Evolutionary conservation across 2,797 vertebrate species (phyloP), one percentile per base, ranked within the genome.

Genomic region (Chiroxiphia lanceolata): DNA sequence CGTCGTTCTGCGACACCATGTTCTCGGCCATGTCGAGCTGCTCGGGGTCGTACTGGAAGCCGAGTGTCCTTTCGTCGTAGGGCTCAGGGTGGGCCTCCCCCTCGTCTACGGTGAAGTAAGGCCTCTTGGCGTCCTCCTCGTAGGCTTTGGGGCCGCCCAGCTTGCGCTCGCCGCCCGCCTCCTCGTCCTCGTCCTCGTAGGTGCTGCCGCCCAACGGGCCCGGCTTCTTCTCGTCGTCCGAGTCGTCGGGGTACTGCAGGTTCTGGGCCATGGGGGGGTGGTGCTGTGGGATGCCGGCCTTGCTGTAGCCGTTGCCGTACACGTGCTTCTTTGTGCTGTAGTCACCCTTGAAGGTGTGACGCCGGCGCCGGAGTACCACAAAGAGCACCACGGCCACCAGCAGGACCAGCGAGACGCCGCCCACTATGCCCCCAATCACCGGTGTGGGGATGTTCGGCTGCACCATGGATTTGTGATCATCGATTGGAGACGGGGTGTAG

Each of bases 251-350:
- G 96, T 99, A 99, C 97, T 99, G 99, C 45, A 99, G 98, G 98
- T 98, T 99, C 97, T 99, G 99, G n/a, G 99, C 98, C 96, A 99
- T 98, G 54, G 98, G 98, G 0, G 99, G 99, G 90, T 98, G 98
- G 93, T 99, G 99, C 23, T 99, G 98, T 0, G 99, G 98, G 90
- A 99, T 95, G 56, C 99, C 99, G 0, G 99, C 99, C 90, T 99
- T 99, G 98, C 99, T 99, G 98, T 99, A 99, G 85, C 99, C 99
- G 4, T 99, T 99, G 54, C 99, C 99, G 1, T 99, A 99, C 71
- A 99, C 99, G 2, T 99, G 99, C 90, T 99, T 99, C 98, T 99
- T 99, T 93, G 99, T 99, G 98, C 98, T 99, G 98, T 99, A 99
- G 98, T 99, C 99, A 9, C 99, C 99, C 97, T 99, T 99, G 98